Conservation (phyloP, 2,888 invertebrate genomes). For the Lordiphosa andalusiaca region DNA sequence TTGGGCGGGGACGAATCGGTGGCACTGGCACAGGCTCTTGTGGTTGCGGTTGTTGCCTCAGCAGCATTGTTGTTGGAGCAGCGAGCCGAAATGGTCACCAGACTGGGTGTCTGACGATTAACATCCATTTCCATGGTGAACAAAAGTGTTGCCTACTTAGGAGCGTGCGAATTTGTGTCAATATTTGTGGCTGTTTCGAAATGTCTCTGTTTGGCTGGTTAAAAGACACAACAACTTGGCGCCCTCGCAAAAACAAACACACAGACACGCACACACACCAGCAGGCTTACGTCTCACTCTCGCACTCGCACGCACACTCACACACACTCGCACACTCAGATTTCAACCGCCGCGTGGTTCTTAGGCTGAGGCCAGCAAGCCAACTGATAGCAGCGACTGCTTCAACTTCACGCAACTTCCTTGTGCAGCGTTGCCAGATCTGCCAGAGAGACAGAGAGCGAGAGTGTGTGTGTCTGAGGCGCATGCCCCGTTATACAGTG, state of each 20-base stretch:
- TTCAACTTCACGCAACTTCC: constrained; percentile 4
- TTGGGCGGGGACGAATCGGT: constrained; percentile 33
- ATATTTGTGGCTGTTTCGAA: constrained; percentile 20
- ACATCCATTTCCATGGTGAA: constrained; percentile 79
- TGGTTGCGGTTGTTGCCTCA: constrained; percentile 43
- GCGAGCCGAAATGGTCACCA: constrained; percentile 78
- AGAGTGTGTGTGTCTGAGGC: constrained; percentile 11
- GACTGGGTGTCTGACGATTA: constrained; percentile 76
- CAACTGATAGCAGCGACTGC: constrained; percentile 55
- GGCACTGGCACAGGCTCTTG: constrained; percentile 32
- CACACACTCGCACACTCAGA: constrained; percentile 20
- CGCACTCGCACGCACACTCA: constrained; percentile 10
- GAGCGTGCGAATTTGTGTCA: constrained; percentile 32
- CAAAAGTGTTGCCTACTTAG: constrained; percentile 61
- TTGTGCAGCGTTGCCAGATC: constrained; percentile 49
- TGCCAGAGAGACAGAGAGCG: constrained; percentile 1
- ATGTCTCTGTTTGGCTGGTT: constrained; percentile 43
- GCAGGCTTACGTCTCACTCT: constrained; percentile 21
- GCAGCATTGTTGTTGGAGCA: constrained; percentile 61
- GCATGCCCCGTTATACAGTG: constrained; percentile 48
- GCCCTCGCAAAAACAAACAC: constrained; percentile 39
- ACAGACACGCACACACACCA: constrained; percentile 24
- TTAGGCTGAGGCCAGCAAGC: constrained; percentile 54
- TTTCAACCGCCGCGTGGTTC: constrained; percentile 44
- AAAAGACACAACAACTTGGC: constrained; percentile 61